Base-by-base conservation (phyloP, 1,140 invertebrate genomes). In the Caenorhabditis latens region DNA sequence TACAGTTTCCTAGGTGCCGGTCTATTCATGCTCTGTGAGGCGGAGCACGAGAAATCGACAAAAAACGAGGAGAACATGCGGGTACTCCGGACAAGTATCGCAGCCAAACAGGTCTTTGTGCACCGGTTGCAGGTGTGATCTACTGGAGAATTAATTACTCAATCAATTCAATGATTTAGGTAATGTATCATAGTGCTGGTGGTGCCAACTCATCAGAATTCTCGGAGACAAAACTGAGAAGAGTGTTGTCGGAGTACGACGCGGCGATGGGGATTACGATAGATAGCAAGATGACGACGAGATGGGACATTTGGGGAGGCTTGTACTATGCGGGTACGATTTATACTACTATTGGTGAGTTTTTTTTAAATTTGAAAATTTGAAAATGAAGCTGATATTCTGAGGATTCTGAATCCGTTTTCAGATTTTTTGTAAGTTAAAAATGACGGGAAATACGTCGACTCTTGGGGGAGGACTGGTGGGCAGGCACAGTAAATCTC, bases 331-430 rank as follows among this genome's bases (percentile, higher is more conserved):
- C 84, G 43, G 88, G 89, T 0, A 89, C 89, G 0, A 87, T 89
- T 83, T 89, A 89, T 65, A 89, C 88, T 13, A 89, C 87, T n/a
- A 89, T 89, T 57, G 89, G 88, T 89, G 55, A 50, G 85, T 75
- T 42, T 83, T 42, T 84, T 42, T 53, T 42, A 8, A 87, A 88
- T 87, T 40, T 5, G 50, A 79, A 67, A 84, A n/a, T 84, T 57
- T 9, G 4, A 8, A 58, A 57, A 63, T 43, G 4, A 8, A 58
- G 9, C 24, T 42, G 53, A 83, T 55, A 83, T 19, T 83, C 21
- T 16, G 55, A 61, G 19, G 24, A 32, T 32, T 32, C 32, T 32
- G 32, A 32, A 32, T 32, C 32, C 2, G 32, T 32, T 32, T 32
- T 32, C 32, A 32, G 2, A 32, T 32, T 32, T 32, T 32, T 32